phyloP scores from a whole-genome alignment of 2,797 vertebrate species.

The Gadopsis bispinosus region DNA sequence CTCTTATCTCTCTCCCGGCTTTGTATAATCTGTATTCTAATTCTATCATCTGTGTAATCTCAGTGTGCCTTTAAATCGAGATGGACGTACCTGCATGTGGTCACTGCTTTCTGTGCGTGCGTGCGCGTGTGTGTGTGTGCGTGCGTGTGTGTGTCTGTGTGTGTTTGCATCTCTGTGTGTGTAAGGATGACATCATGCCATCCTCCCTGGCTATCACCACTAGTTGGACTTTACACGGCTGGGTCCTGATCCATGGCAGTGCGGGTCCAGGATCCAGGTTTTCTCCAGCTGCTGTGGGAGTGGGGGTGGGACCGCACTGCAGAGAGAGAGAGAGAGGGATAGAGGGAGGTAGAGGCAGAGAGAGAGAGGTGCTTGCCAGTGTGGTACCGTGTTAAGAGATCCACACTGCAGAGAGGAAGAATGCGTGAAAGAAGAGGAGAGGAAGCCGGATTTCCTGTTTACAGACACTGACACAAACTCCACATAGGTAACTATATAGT shows the following conservation, averaged over 20 bases:
- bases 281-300: constrained; percentile 74
- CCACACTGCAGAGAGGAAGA: constrained; percentile 56
- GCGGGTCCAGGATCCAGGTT: constrained; percentile 70
- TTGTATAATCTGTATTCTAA: constrained; percentile 12
- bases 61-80: constrained; percentile 8
- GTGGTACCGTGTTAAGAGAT: constrained; percentile 45
- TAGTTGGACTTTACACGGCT: constrained; percentile 25
- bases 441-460: constrained; percentile 47
- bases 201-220: constrained; percentile 10
- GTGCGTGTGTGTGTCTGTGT: constrained; percentile 1
- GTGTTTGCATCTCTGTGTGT: constrained; percentile 17
- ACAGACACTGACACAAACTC: constrained; percentile 50
- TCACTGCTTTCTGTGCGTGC: constrained; percentile 9
- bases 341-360: constrained; percentile 34
- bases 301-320: constrained; percentile 82
- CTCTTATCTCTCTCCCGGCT: constrained; percentile 31
- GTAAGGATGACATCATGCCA: constrained; percentile 65
- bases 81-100: background rate
- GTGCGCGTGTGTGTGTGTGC: background rate
- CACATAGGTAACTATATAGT: constrained; percentile 61
- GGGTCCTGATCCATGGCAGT: constrained; percentile 74
- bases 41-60: constrained; percentile 39
- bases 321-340: constrained; percentile 58
- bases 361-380: constrained; percentile 47
- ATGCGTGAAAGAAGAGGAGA: constrained; percentile 48